Base-by-base conservation (phyloP, 1,140 invertebrate species). In the Halotydeus destructor region DNA sequence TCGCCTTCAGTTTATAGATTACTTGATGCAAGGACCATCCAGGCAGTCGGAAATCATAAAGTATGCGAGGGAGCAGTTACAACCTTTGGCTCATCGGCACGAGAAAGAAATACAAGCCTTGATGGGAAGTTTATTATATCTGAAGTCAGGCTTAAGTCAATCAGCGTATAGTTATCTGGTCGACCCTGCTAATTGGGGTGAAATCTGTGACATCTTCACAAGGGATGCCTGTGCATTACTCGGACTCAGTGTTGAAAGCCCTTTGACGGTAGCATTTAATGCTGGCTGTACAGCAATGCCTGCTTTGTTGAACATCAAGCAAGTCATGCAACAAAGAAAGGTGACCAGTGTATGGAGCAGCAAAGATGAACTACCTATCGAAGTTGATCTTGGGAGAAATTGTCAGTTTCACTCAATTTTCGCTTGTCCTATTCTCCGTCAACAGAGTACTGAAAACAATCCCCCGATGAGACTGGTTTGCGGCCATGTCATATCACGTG, bases 401-500 rank as follows among this genome's bases (percentile, higher is more conserved):
- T 76, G 74, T 50, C 73, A 81, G 49, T 96, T 88, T 59, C 93
- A 98, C 64, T 96, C 88, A 22, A 80, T 94, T 49, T 98, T 98
- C 64, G 89, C 91, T 9, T 98, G 93, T 63, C 93, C 93, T 12
- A 98, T 98, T 54, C 66, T 98, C 35, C 71, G 88, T 28, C 86
- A 94, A 61, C 91, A 97, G 61, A 86, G 82, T 35, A 85, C 84
- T 9, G 86, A 97, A 51, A 71, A 71, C 46, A 98, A 98, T 69
- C 93, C 93, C 41, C 93, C 93, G 12, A 91, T 97, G 78, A 70
- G 84, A 49, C 65, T 99, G 26, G 74, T 83, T 0, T 99, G 93
- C 63, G 93, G 93, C 19, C 91, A 99, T 66, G 91, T 96, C 31
- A 97, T 98, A 49, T 94, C 89, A 2, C 70, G 80, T 49, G 91